Conservation (phyloP, 2,888 invertebrate genomes). For the Acanthopleura granulata region DNA sequence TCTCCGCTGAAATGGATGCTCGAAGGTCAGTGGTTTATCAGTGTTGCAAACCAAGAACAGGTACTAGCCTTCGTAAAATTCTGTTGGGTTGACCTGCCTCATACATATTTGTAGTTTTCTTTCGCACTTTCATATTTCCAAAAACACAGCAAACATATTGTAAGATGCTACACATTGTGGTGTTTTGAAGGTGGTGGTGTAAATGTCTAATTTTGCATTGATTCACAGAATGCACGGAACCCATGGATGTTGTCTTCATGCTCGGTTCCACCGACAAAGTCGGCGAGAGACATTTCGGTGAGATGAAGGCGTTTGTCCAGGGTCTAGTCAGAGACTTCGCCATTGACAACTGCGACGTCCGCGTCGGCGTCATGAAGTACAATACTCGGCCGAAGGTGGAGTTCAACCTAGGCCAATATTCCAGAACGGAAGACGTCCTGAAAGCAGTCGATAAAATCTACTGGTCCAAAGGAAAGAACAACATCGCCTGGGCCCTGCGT, state of each 20-base stretch:
- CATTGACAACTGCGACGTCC: constrained; percentile 51
- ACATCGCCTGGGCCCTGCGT: constrained; percentile 60
- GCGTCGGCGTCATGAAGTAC: constrained; percentile 61
- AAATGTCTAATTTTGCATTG: too few relatives aligned
- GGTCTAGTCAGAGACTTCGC: constrained; percentile 55
- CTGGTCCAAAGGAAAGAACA: constrained; percentile 58
- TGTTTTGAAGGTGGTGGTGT: too few relatives aligned
- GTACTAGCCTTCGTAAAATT: too few relatives aligned
- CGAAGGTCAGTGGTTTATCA: too few relatives aligned
- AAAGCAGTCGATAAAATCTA: constrained; percentile 44
- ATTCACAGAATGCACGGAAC: constrained; percentile 53
- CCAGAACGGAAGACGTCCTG: constrained; percentile 39
- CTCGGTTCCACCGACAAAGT: constrained; percentile 61
- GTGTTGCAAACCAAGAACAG: too few relatives aligned
- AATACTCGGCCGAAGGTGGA: constrained; percentile 61
- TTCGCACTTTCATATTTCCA: too few relatives aligned
- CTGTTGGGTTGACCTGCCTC: too few relatives aligned
- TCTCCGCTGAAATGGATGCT: too few relatives aligned
- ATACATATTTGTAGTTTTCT: too few relatives aligned
- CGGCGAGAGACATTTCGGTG: constrained; percentile 49
- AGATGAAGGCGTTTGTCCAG: constrained; percentile 59
- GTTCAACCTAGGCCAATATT: constrained; percentile 46
- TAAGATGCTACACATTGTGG: too few relatives aligned
- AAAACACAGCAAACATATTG: too few relatives aligned
- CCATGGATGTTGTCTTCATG: constrained; percentile 62